Evolutionary conservation across 2,888 invertebrate species (phyloP), one percentile per base, ranked within the genome.

Genomic region (Rotaria magnacalcarata): DNA sequence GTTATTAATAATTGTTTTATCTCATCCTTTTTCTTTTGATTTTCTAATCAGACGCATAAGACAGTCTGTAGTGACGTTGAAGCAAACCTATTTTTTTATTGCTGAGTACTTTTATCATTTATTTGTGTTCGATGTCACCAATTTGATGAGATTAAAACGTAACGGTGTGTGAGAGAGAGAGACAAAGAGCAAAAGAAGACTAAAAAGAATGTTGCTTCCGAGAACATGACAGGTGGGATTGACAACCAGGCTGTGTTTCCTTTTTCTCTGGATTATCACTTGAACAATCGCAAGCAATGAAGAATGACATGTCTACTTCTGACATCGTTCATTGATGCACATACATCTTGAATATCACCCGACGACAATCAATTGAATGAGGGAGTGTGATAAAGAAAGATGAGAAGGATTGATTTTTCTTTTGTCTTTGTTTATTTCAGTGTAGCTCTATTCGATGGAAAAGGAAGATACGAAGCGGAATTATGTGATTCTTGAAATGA

Each of bases 401-500:
- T 56, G 27, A 67, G 27, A 67, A 41, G 27, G 14, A 67, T 34
- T 34, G 34, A 67, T 34, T 67, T 67, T 67, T 34, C 27, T 11
- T 11, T 60, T 60, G 7, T 27, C 8, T 14, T 60, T 60, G 27
- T 11, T 60, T 11, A 4, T 27, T 27, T 34, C 16, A 34, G 19
- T 16, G 34, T 6, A 34, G 27, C 19, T 67, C 67, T 67, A 19
- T 60, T 11, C 58, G n/a, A 27, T 67, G 67, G 19, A 67, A 67
- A 34, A 67, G 34, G 27, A 34, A 19, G 67, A 27, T 67, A 67
- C 19, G 67, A 67, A 67, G 67, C 67, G 67, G 67, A 67, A 67
- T 67, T 67, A 67, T 67, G 67, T 67, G 34, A 67, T 67, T 67
- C 67, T 67, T 34, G 67, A 67, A 67, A 67, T 67, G 34, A 67